Evolutionary conservation across 2,888 invertebrate species (phyloP).

Genomic region (Dolichopus griseipennis): DNA sequence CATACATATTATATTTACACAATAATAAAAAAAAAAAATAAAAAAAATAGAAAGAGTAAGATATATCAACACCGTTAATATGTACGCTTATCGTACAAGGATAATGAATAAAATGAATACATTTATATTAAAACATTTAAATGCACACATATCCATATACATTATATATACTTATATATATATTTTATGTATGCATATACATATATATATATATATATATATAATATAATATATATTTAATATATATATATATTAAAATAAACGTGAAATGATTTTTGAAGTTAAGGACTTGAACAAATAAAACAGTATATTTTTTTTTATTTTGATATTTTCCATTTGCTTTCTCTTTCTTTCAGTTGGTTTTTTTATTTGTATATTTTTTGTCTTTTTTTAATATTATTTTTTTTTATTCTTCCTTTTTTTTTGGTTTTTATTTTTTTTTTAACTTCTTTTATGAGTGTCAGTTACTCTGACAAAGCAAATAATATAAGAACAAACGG

Average conservation of each 20-base stretch:
- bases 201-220: too few species aligned
- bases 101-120: background rate
- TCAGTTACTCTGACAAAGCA: background rate
- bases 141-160: background rate
- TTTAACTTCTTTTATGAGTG: slow-evolving; percentile 4
- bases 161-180: too few species aligned
- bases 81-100: background rate
- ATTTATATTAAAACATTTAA: background rate
- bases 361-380: too few species aligned
- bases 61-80: background rate
- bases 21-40: too few species aligned
- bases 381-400: too few species aligned
- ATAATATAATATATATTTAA: too few species aligned
- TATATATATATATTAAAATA: background rate
- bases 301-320: background rate
- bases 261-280: slow-evolving; percentile 1
- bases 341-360: too few species aligned
- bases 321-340: background rate
- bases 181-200: too few species aligned
- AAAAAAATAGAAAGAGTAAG: too few species aligned
- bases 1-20: too few species aligned
- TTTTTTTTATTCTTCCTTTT: background rate
- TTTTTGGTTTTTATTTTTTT: background rate
- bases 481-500: background rate
- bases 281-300: slow-evolving; percentile 4